A percentile compares a stretch with the other conserved stretches of the same genome.
Evolutionary conservation across 2,888 invertebrate species (phyloP).

Genomic region (Atethmia centrago): DNA sequence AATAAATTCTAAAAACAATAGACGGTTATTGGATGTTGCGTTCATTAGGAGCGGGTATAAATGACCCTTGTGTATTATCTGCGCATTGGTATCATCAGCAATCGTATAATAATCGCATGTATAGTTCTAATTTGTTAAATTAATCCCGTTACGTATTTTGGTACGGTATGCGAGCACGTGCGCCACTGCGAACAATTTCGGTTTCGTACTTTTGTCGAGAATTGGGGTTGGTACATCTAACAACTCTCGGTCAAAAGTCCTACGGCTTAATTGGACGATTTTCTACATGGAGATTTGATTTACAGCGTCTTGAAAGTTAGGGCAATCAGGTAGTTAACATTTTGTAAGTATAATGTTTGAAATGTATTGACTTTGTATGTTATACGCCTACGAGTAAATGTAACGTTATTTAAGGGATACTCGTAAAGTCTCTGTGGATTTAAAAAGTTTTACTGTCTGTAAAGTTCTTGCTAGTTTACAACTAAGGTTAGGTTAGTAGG

Average conservation of each 20-base stretch:
- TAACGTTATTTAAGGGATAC: background rate
- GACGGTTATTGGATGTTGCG: conserved; percentile 49
- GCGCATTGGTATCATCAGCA: conserved; percentile 45
- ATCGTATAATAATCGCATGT: conserved; percentile 48
- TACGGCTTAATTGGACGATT: conserved; percentile 59
- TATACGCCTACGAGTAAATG: background rate
- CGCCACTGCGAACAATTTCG: conserved; percentile 66
- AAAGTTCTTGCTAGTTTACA: conserved; percentile 24
- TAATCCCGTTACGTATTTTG: conserved; percentile 52
- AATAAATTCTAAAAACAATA: conserved; percentile 65
- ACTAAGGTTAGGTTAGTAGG: background rate
- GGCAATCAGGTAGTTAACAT: conserved; percentile 35
- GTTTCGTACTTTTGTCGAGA: conserved; percentile 70
- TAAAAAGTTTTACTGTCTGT: conserved; percentile 23
- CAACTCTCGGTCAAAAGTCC: conserved; percentile 69
- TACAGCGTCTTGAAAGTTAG: conserved; percentile 42
- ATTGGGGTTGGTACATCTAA: conserved; percentile 66
- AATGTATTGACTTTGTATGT: conserved; percentile 26
- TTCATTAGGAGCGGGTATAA: conserved; percentile 36
- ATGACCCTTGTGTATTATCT: conserved; percentile 48
- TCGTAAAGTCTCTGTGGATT: conserved; percentile 2
- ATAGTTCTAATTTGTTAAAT: conserved; percentile 59
- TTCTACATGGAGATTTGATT: conserved; percentile 56
- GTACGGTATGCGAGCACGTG: conserved; percentile 43
- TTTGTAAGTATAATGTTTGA: conserved; percentile 35